Conservation (phyloP, 2,888 invertebrate species). For the Neuroscelio doddi region DNA sequence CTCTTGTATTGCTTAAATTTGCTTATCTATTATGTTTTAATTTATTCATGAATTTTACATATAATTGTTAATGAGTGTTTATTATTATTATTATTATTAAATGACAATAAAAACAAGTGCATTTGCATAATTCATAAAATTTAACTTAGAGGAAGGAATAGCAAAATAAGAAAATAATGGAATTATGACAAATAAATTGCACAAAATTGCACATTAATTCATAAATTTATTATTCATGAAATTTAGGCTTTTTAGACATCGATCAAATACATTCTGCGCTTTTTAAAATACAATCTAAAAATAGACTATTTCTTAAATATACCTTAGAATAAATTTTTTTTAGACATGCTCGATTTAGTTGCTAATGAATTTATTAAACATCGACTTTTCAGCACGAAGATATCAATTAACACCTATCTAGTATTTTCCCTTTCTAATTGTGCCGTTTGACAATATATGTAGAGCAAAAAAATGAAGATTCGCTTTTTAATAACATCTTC, state of each 20-base stretch:
- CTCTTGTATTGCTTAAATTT: too few species aligned
- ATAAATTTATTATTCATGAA: conserved; percentile 61
- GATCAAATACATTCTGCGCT: conserved; percentile 53
- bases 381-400: conserved; percentile 18
- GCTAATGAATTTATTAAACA: conserved; percentile 26
- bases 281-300: conserved; percentile 69
- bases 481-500: background rate
- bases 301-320: conserved; percentile 63
- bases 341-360: conserved; percentile 2
- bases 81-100: too few species aligned
- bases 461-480: background rate
- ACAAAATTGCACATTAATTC: conserved; percentile 54
- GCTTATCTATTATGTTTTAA: too few species aligned
- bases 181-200: conserved; percentile 2
- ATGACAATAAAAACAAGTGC: too few species aligned
- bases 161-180: too few species aligned
- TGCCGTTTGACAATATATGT: conserved; percentile 5
- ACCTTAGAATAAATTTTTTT: conserved; percentile 26
- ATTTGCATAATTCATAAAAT: background rate
- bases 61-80: too few species aligned
- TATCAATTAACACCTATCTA: conserved; percentile 22
- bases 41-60: too few species aligned
- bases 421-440: conserved; percentile 11
- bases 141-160: conserved; percentile 4
- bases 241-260: conserved; percentile 59